A percentile compares a stretch with the other conserved stretches of the same genome.
These are phyloP conservation scores for Phalacrocorax brasilianus DNA, from an alignment of 2,113 vertebrate genomes.

Conservation along the genomic window DNA sequence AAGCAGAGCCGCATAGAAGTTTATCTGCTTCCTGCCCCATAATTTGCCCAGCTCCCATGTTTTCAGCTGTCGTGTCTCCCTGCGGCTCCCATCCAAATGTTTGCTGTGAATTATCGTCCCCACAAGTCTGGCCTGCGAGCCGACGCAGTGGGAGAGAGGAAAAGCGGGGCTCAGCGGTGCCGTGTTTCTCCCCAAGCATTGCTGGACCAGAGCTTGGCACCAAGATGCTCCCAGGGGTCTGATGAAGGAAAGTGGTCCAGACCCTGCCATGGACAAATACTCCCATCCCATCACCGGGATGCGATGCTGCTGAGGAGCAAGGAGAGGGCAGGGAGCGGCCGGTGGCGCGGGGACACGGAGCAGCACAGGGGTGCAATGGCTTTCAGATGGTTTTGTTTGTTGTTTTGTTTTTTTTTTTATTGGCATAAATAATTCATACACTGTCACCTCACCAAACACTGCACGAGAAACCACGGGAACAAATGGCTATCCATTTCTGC, in stretches of 20 bases:
- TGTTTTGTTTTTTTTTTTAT: constrained; percentile 77
- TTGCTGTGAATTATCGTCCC: rapidly evolving
- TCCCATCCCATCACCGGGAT: not conserved
- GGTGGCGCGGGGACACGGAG: rapidly evolving
- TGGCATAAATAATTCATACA: constrained; percentile 87
- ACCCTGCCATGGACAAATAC: rapidly evolving
- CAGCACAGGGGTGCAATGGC: constrained; percentile 3
- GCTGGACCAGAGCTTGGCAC: rapidly evolving
- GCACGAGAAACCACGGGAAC: constrained; percentile 88
- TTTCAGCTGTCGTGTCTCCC: not conserved
- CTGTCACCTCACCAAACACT: constrained; percentile 89
- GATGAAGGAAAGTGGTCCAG: not conserved
- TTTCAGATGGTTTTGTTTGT: constrained; percentile 26
- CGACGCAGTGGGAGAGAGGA: rapidly evolving
- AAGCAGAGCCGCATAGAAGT: not conserved
- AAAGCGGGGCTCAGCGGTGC: not conserved
- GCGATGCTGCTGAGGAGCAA: rapidly evolving
- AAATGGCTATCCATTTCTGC: constrained; percentile 81
- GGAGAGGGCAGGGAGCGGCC: not conserved
- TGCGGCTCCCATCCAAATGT: not conserved
- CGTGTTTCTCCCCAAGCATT: not conserved
- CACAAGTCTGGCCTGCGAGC: not conserved
- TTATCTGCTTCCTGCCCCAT: not conserved
- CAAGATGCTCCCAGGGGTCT: rapidly evolving
- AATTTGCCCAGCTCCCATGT: not conserved